Base-by-base conservation (phyloP, 2,888 invertebrate species). In the Lumbricus terrestris region DNA sequence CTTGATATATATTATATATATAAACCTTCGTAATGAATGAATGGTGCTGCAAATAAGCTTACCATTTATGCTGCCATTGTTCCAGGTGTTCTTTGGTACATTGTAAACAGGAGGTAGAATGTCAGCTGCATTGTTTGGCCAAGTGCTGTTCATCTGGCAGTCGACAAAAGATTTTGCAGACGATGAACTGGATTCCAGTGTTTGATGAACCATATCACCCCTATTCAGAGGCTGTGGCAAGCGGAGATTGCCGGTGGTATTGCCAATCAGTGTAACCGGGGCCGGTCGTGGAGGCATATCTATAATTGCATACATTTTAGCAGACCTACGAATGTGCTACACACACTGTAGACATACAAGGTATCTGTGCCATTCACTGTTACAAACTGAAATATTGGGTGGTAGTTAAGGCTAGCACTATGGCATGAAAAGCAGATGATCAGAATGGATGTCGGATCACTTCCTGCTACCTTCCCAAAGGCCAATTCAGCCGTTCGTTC, bases 91-190 rank as follows among this genome's bases (percentile, higher is more conserved):
- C 37, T 33, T 85, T 85, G 35, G 35, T 37, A 85, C 37, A 37
- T 85, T 85, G 37, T 85, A 85, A 23, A 85, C 85, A 85, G 85
- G 85, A 20, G 85, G 85, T 37, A 85, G 85, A 85, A 85, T 85
- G 37, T 34, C 0, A 85, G 37, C 85, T 20, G 34, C 37, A 85
- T 37, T 15, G 1, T 85, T 34, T 35, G 85, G 85, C 34, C 33
- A 85, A 15, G 85, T 34, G 8, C 23, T 85, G 34, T 23, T 35
- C n/a, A n/a, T 29, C 69, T 69, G 69, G 69, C n/a, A 69, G 69
- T n/a, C 69, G 29, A 69, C n/a, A n/a, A 69, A 3, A 69, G 69
- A 69, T 69, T 69, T 69, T 69, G 29, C 29, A 69, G 69, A n/a
- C 0, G 69, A 1, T n/a, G 69, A 69, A n/a, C 29, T 69, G 11